Conservation (phyloP, 2,888 invertebrate genomes). For the Myopa testacea region DNA sequence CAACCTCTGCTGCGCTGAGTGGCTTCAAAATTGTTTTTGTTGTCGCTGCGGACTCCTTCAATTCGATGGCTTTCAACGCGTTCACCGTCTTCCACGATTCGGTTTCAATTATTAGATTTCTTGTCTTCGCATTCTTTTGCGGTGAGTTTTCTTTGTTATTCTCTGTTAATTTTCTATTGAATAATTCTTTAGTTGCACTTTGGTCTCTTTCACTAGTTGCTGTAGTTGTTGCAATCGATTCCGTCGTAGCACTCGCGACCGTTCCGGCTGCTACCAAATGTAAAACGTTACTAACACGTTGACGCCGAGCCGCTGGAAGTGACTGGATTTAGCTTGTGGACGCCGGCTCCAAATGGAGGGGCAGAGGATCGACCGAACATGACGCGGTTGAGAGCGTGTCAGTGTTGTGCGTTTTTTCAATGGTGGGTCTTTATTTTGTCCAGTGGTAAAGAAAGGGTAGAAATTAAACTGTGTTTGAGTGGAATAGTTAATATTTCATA, state of each 20-base stretch:
- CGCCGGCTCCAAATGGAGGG: background rate
- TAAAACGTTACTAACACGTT: slow-evolving; percentile 50
- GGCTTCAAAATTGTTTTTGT: slow-evolving; percentile 45
- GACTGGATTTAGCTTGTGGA: slow-evolving; percentile 8
- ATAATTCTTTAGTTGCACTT: slow-evolving; percentile 29
- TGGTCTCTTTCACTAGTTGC: slow-evolving; percentile 23
- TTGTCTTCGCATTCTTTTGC: slow-evolving; percentile 43
- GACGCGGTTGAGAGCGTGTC: background rate
- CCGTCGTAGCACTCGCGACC: slow-evolving; percentile 18
- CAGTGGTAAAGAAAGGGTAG: background rate
- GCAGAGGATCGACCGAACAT: no score
- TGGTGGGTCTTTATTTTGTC: background rate
- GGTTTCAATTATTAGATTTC: slow-evolving; percentile 47
- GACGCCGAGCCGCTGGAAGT: slow-evolving; percentile 43
- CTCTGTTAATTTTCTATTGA: background rate
- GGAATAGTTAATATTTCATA: no score
- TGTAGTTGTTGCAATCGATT: slow-evolving; percentile 34
- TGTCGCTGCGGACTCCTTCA: slow-evolving; percentile 33
- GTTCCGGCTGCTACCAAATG: slow-evolving; percentile 49
- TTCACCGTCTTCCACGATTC: slow-evolving; percentile 56
- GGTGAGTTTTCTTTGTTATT: background rate
- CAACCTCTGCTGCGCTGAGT: slow-evolving; percentile 37
- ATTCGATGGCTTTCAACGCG: slow-evolving; percentile 46
- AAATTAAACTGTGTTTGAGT: no score
- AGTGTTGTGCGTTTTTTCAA: slow-evolving; percentile 7